A percentile compares a stretch with the other conserved stretches of the same genome.
phyloP scores from a whole-genome alignment of 2,113 vertebrate genomes.

The Crotalus helleri region DNA sequence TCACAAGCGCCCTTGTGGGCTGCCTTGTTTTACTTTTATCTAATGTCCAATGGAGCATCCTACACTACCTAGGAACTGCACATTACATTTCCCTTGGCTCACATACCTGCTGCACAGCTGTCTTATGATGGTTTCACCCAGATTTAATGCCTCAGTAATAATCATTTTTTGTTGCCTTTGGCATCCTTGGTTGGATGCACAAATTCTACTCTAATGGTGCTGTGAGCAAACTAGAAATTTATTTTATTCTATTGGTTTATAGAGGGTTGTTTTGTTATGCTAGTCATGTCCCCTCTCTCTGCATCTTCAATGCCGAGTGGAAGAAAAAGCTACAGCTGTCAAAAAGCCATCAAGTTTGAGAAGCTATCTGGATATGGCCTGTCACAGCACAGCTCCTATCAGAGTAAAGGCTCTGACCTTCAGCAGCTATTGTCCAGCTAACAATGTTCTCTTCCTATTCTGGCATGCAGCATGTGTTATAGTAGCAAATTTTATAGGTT shows the following conservation, averaged over 20 bases:
- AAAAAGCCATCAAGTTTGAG: neutral
- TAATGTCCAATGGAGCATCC: neutral
- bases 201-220: neutral
- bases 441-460: conserved; percentile 6
- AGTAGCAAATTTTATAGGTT: neutral
- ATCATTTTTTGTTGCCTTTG: neutral
- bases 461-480: conserved; percentile 32
- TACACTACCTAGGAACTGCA: neutral
- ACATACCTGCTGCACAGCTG: neutral
- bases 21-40: neutral
- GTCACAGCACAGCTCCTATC: neutral
- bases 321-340: neutral
- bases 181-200: neutral
- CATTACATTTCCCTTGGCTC: neutral
- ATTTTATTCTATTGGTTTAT: neutral
- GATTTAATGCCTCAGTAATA: neutral
- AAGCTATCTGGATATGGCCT: neutral
- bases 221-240: neutral
- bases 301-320: neutral
- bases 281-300: neutral
- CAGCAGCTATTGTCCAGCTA: conserved; percentile 2
- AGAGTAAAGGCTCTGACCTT: neutral
- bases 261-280: neutral
- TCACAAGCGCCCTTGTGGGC: neutral
- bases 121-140: neutral